Evolutionary conservation across 2,113 vertebrate genomes (phyloP).

Genomic region (Megaptera novaeangliae): DNA sequence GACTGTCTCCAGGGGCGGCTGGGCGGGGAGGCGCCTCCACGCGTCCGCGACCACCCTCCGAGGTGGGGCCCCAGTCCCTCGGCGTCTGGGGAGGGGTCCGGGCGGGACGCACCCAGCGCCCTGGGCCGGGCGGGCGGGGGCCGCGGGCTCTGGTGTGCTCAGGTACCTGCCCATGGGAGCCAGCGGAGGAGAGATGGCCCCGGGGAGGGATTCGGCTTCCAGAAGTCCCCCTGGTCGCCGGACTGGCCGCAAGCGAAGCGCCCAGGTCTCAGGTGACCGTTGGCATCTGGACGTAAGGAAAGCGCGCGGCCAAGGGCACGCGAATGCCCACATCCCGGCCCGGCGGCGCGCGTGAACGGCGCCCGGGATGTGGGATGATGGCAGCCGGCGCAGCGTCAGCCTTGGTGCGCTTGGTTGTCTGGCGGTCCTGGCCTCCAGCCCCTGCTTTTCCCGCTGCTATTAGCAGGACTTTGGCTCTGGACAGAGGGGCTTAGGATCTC

Average conservation of each 20-base stretch:
- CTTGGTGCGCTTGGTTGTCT: fast-evolving
- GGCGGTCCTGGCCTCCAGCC: too few relatives aligned
- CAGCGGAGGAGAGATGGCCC: fast-evolving
- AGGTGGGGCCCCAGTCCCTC: fast-evolving
- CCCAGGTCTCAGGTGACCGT: neutral
- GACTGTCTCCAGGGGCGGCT: fast-evolving
- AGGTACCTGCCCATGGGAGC: neutral
- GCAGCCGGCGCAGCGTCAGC: neutral
- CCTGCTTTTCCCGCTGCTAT: fast-evolving
- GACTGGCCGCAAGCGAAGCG: fast-evolving
- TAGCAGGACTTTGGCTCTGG: neutral
- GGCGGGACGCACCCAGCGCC: fast-evolving
- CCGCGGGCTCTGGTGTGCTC: fast-evolving
- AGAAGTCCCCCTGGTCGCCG: neutral
- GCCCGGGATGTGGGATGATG: fast-evolving
- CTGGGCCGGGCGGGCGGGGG: fast-evolving
- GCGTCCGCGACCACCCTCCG: fast-evolving
- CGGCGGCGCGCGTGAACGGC: fast-evolving
- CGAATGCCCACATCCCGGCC: fast-evolving
- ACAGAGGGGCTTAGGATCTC: neutral
- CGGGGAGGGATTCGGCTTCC: neutral
- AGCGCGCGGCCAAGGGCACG: fast-evolving
- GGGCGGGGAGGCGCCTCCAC: fast-evolving
- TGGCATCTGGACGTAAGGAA: neutral
- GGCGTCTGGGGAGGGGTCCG: fast-evolving